Conservation (phyloP, 2,888 invertebrate species). For the Cantharis nigra region DNA sequence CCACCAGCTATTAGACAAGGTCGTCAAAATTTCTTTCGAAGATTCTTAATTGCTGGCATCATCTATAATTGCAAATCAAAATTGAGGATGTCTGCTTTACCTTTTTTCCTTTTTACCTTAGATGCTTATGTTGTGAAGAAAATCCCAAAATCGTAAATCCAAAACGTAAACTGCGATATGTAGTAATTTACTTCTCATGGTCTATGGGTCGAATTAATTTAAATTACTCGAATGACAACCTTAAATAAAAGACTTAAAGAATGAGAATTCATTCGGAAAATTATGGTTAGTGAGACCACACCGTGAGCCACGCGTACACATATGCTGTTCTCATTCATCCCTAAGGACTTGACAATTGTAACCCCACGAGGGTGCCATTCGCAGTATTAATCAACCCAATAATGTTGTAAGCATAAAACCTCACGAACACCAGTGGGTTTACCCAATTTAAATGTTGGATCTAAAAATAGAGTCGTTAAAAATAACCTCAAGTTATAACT, state of each 20-base stretch:
- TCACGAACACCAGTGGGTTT: conserved; percentile 1
- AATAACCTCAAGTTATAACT: not conserved
- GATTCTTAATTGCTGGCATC: not conserved
- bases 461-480: not conserved
- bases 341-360: conserved; percentile 35
- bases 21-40: not conserved
- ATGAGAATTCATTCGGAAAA: conserved; percentile 38
- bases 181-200: not conserved
- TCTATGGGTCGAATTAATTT: not conserved
- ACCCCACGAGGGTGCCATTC: conserved; percentile 38
- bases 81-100: too few relatives aligned
- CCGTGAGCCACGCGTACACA: conserved; percentile 42
- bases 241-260: not conserved
- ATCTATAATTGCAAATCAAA: not conserved
- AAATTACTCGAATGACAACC: not conserved
- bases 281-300: conserved; percentile 42
- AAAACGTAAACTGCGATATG: not conserved
- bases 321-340: conserved; percentile 40
- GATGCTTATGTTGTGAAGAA: not conserved
- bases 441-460: not conserved
- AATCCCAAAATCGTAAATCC: too few relatives aligned
- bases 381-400: conserved; percentile 43
- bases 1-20: not conserved
- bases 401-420: conserved; percentile 27
- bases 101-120: not conserved